phyloP scores from a whole-genome alignment of 2,888 invertebrate species.

The Tetranychus truncatus region DNA sequence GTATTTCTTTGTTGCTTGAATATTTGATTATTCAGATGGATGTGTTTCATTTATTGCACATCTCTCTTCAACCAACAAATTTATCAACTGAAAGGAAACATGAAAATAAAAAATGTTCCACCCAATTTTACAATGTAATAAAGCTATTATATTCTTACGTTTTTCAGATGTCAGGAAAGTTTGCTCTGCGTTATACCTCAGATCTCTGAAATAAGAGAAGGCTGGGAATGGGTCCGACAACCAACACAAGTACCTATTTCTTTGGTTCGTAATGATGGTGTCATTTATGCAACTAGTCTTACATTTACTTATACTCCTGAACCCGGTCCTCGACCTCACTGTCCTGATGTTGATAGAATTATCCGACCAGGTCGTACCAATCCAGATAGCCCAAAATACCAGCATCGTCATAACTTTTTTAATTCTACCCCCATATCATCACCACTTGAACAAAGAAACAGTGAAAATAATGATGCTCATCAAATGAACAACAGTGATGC shows the following conservation, averaged over 20 bases:
- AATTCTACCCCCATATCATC: too few species aligned
- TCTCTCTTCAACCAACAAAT: not conserved
- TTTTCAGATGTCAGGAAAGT: constrained; percentile 56
- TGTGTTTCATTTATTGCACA: not conserved
- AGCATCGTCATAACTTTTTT: constrained; percentile 5
- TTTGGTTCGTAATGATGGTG: constrained; percentile 85
- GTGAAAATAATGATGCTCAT: not conserved
- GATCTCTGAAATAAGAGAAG: constrained; percentile 82
- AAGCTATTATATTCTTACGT: too few species aligned
- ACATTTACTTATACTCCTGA: constrained; percentile 97
- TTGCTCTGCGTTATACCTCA: constrained; percentile 95
- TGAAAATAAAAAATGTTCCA: too few species aligned
- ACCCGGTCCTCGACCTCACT: constrained; percentile 57
- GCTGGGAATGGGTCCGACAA: constrained; percentile 83
- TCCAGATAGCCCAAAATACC: not conserved
- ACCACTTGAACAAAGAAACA: too few species aligned
- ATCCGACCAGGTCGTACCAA: constrained; percentile 23
- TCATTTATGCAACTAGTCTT: constrained; percentile 91
- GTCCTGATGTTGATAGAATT: constrained; percentile 46
- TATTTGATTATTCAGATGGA: not conserved
- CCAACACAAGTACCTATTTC: constrained; percentile 77
- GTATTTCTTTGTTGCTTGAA: not conserved
- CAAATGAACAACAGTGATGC: not conserved
- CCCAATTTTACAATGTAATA: not conserved
- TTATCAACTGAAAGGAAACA: too few species aligned